A percentile compares a stretch with the other conserved stretches of the same genome.
Conservation (phyloP, 2,888 invertebrate genomes). For the Calameuta idolon region DNA sequence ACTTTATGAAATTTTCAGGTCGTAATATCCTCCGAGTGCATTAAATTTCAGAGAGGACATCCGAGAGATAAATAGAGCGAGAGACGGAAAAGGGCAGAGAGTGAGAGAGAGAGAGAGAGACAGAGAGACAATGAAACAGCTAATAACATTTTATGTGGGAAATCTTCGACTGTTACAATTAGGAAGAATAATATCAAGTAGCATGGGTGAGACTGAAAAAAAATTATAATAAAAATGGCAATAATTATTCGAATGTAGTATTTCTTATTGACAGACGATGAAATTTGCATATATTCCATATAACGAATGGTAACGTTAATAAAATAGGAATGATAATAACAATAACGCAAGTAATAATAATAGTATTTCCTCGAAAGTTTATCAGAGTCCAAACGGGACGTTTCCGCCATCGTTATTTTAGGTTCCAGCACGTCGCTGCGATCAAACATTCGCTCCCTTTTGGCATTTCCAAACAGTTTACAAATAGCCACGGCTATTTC, state of each 20-base stretch:
- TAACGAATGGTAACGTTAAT: not conserved
- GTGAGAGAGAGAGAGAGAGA: too few species aligned
- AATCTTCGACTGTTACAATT: not conserved
- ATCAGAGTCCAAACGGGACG: not conserved
- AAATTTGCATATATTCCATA: not conserved
- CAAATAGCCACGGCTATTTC: conserved; percentile 28
- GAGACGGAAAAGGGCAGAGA: not conserved
- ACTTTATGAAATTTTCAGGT: not conserved
- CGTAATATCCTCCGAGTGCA: not conserved
- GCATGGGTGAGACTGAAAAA: not conserved
- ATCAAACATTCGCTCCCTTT: conserved; percentile 31
- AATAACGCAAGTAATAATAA: not conserved
- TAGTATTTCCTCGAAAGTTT: not conserved
- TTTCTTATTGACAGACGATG: not conserved
- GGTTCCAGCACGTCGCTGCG: conserved; percentile 19
- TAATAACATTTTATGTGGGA: not conserved
- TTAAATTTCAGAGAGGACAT: not conserved
- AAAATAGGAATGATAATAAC: not conserved
- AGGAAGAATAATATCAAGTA: not conserved
- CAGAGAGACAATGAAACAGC: not conserved
- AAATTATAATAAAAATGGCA: not conserved
- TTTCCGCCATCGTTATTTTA: conserved; percentile 21
- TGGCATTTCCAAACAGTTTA: conserved; percentile 28
- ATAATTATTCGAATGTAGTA: not conserved
- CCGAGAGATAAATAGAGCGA: not conserved